Percentiles rank a stretch among this genome's conserved stretches.
These are phyloP conservation scores for Meriones unguiculatus DNA, from an alignment of 2,113 vertebrate species.

Conservation along the genomic window DNA sequence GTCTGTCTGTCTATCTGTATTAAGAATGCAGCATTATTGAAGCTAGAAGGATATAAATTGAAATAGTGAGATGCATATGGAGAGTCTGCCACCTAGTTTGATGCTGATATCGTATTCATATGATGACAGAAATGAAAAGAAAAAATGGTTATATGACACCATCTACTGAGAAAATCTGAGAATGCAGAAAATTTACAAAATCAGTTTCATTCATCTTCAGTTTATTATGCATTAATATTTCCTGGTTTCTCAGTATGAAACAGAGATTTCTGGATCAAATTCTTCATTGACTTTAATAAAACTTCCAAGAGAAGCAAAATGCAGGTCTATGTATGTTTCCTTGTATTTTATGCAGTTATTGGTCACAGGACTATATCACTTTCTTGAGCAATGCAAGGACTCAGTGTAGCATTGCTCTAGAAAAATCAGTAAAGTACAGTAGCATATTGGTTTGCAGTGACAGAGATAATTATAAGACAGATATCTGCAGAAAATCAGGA, in stretches of 20 bases:
- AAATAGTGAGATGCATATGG: not conserved
- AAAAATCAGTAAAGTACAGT: not conserved
- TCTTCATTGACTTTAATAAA: not conserved
- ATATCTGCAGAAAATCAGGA: not conserved
- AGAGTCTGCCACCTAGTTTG: not conserved
- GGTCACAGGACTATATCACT: not conserved
- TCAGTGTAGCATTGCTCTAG: not conserved
- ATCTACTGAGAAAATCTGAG: constrained; percentile 80
- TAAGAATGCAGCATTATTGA: not conserved
- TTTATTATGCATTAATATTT: not conserved
- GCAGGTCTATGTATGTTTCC: not conserved
- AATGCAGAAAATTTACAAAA: constrained; percentile 11
- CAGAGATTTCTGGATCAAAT: not conserved
- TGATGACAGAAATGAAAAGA: not conserved
- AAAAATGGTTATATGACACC: constrained; percentile 73
- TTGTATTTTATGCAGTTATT: not conserved
- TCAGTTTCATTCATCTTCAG: not conserved
- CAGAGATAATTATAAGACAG: not conserved
- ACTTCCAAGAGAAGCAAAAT: not conserved
- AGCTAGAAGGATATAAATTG: not conserved
- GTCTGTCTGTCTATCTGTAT: not conserved
- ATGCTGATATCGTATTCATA: not conserved
- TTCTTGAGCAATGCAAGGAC: not conserved
- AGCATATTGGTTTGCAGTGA: not conserved
- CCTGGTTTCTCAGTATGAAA: not conserved